A percentile compares a stretch with the other conserved stretches of the same genome.
phyloP scores from a whole-genome alignment of 2,113 vertebrate genomes.

The Fulmarus glacialis region DNA sequence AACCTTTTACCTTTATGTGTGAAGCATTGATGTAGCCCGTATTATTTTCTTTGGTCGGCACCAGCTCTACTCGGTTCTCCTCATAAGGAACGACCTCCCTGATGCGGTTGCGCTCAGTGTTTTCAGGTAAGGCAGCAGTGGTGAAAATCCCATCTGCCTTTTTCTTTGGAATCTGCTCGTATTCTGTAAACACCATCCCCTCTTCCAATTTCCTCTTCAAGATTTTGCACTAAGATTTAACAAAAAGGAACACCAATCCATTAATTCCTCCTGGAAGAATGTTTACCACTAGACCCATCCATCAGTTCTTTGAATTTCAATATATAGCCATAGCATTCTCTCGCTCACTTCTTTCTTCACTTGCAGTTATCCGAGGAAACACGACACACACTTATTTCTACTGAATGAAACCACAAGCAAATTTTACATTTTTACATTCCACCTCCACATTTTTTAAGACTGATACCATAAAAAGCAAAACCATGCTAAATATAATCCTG shows the following conservation, averaged over 20 bases:
- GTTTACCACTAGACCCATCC: neutral
- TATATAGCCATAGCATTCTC: neutral
- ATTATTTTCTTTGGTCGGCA: constrained; percentile 94
- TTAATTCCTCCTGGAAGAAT: neutral
- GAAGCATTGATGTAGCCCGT: constrained; percentile 95
- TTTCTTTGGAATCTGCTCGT: constrained; percentile 92
- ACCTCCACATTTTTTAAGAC: neutral
- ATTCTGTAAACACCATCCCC: constrained; percentile 92
- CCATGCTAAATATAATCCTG: neutral
- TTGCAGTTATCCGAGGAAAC: neutral
- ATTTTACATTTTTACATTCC: neutral
- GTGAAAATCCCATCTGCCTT: constrained; percentile 82
- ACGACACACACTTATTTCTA: neutral
- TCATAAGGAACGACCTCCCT: constrained; percentile 91
- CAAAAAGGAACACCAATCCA: neutral
- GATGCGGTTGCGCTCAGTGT: constrained; percentile 89
- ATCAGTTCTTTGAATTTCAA: neutral
- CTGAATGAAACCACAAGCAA: neutral
- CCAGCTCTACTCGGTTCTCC: constrained; percentile 91
- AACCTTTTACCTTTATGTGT: constrained; percentile 85
- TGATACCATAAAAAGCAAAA: neutral
- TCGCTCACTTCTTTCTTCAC: neutral
- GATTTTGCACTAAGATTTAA: constrained; percentile 83
- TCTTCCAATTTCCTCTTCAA: constrained; percentile 89
- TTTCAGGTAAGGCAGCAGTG: constrained; percentile 87